phyloP scores from a whole-genome alignment of 2,888 invertebrate species.

The Furcula furcula region DNA sequence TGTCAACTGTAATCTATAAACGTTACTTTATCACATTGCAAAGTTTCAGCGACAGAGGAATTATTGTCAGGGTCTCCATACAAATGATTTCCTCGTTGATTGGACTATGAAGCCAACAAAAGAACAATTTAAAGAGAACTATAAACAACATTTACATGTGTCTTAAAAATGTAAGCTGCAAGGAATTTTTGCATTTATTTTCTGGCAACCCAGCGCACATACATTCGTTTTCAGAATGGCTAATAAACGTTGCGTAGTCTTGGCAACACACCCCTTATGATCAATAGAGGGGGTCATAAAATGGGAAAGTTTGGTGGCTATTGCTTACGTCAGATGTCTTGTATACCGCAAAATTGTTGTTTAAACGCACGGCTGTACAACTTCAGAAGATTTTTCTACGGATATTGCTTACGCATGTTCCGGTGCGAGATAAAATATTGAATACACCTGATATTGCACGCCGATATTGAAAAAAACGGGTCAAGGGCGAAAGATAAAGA shows the following conservation, averaged over 20 bases:
- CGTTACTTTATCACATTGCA: no score
- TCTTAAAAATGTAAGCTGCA: no score
- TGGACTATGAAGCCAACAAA: no score
- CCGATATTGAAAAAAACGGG: neutral
- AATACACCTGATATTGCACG: neutral
- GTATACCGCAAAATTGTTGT: conserved; percentile 12
- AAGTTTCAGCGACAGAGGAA: no score
- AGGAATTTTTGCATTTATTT: no score
- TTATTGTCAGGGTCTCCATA: no score
- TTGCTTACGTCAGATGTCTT: conserved; percentile 10
- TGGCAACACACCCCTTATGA: conserved; percentile 32
- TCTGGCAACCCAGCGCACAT: conserved; percentile 13
- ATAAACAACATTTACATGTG: no score
- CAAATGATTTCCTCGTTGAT: no score
- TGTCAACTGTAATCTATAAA: no score
- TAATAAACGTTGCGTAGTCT: conserved; percentile 34
- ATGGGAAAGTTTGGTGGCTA: conserved; percentile 9
- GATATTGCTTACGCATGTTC: neutral
- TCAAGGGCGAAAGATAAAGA: no score
- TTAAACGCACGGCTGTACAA: conserved; percentile 12
- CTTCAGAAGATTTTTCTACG: conserved; percentile 13
- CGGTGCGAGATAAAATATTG: neutral
- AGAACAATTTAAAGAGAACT: no score
- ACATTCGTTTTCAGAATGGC: conserved; percentile 24
- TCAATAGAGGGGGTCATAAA: conserved; percentile 22